Conservation (phyloP, 2,797 vertebrate species). For the Tangara arthus region DNA sequence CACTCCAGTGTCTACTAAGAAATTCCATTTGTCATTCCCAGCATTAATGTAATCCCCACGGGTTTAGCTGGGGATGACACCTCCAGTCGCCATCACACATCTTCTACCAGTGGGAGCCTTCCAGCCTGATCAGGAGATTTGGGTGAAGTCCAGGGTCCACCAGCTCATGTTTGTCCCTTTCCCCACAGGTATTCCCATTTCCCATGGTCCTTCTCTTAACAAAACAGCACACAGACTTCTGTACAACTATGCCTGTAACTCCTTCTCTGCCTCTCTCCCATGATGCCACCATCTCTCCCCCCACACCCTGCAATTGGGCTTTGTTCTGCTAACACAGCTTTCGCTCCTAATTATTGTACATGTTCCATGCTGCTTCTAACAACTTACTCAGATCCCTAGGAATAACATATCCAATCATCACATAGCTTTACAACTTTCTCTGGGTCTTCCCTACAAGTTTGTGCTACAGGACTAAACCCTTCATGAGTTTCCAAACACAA, state of each 20-base stretch:
- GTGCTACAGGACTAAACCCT: neutral
- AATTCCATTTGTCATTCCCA: neutral
- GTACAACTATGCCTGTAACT: neutral
- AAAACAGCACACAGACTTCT: neutral
- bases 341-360: neutral
- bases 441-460: neutral
- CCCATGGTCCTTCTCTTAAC: neutral
- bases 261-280: neutral
- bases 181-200: neutral
- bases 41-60: neutral
- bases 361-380: neutral
- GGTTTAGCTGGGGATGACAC: neutral
- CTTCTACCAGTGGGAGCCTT: neutral
- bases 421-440: neutral
- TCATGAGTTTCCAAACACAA: neutral
- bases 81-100: no score
- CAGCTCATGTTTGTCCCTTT: neutral
- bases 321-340: neutral
- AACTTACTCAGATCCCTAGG: neutral
- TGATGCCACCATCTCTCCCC: rapidly evolving
- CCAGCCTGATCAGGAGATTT: neutral
- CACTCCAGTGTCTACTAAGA: neutral
- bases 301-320: rapidly evolving
- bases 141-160: neutral
- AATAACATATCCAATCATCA: neutral